Evolutionary conservation across 2,113 vertebrate genomes (phyloP), one percentile per base, ranked within the genome.

Genomic region (Caloenas nicobarica): DNA sequence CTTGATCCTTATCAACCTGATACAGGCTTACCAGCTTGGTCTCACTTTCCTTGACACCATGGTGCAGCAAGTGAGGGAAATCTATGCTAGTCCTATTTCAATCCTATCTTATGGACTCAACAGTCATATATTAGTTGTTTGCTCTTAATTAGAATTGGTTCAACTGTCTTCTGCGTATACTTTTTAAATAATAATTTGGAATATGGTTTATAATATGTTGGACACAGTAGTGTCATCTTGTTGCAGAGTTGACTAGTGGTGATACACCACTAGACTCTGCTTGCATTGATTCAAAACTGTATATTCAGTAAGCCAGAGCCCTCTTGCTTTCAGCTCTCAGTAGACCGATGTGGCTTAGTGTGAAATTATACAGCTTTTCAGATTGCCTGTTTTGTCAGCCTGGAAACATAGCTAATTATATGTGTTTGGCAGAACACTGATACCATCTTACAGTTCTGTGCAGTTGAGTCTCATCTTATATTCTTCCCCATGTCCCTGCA

Each of bases 1-100:
- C 89, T 68, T 93, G 69, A 96, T 94, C 88, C 91, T 81, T 78
- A 83, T 89, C 77, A 89, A 92, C 33, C 69, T 89, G 24, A 81
- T 84, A 81, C 0, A 53, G 61, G 48, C 69, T 97, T 96, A 95
- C 64, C 46, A 61, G 81, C 81, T 95, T 85, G 83, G 44, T 81
- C 29, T 92, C 57, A 7, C 81, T 96, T 91, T 91, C 57, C 61
- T 87, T 86, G 60, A 48, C 61, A 42, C 50, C 13, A 34, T 86
- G 29, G 42, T 78, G 26, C 44, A 86, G 58, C 8, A 38, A 77
- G 72, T 33, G 19, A 88, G 21, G 26, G 61, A 79, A 72, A 83
- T 14, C 19, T 80, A 18, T 58, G 34, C 72, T 66, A 60, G 34
- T 74, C 88, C 64, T 84, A 54, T 68, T 89, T 89, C 77, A 85